A percentile compares a stretch with the other conserved stretches of the same genome.
Conservation (phyloP, 2,797 vertebrate species). For the Botia kubotai region DNA sequence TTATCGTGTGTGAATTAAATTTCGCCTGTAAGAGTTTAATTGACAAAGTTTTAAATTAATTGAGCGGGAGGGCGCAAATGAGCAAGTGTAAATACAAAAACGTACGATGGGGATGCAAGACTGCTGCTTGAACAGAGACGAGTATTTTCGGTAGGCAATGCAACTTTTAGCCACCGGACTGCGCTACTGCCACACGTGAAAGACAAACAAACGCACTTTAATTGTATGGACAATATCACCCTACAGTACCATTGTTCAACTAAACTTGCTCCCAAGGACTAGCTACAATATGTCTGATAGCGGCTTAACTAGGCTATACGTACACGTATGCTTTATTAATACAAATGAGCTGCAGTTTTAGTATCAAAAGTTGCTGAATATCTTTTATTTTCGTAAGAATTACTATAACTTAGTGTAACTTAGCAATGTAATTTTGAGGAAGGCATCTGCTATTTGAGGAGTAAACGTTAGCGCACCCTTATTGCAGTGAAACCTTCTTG, state of each 20-base stretch:
- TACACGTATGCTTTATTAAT: background rate
- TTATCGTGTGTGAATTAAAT: too few species aligned
- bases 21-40: too few species aligned
- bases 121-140: background rate
- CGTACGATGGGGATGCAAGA: background rate
- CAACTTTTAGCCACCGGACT: slow-evolving; percentile 16
- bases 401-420: background rate
- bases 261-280: too few species aligned
- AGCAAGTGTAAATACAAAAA: background rate
- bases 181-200: background rate
- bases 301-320: background rate
- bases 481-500: background rate
- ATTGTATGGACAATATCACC: background rate
- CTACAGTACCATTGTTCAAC: background rate
- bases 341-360: background rate
- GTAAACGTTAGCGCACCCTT: background rate
- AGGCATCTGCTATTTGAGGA: background rate
- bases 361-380: background rate
- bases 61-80: background rate
- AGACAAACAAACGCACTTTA: too few species aligned
- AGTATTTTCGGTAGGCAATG: background rate
- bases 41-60: background rate
- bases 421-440: background rate
- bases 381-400: too few species aligned
- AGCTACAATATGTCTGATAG: background rate